A percentile compares a stretch with the other conserved stretches of the same genome.
These are phyloP conservation scores for Pseudopleuronectes americanus DNA, from an alignment of 2,797 vertebrate genomes.

Conservation along the genomic window DNA sequence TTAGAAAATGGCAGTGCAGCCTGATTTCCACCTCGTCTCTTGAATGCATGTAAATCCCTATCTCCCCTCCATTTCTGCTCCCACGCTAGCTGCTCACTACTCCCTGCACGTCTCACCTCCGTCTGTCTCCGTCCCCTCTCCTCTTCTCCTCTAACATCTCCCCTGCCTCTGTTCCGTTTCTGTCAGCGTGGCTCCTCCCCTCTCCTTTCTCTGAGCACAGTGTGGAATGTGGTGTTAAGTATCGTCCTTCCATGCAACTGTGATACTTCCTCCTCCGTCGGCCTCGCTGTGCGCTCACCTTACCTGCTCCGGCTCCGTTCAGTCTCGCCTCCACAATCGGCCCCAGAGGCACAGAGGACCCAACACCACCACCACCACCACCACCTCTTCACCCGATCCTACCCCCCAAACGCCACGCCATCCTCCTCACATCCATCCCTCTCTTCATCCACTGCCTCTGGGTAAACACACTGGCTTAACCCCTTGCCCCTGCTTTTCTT, in stretches of 20 bases:
- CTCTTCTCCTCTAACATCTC: slow-evolving; percentile 40
- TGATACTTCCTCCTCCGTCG: slow-evolving; percentile 78
- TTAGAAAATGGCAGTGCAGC: not conserved
- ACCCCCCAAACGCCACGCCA: slow-evolving; percentile 6
- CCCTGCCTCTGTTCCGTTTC: slow-evolving; percentile 39
- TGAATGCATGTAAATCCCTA: slow-evolving; percentile 8
- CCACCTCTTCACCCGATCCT: slow-evolving; percentile 9
- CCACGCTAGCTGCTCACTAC: slow-evolving; percentile 46
- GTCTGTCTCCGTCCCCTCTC: slow-evolving; percentile 36
- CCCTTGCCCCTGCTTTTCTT: slow-evolving; percentile 42
- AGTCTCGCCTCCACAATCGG: slow-evolving; percentile 84
- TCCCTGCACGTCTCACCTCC: slow-evolving; percentile 52
- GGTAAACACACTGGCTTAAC: slow-evolving; percentile 57
- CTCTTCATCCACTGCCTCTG: slow-evolving; percentile 50
- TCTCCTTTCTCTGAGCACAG: slow-evolving; percentile 60
- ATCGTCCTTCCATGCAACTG: slow-evolving; percentile 75
- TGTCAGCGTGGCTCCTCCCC: slow-evolving; percentile 49
- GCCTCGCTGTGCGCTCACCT: slow-evolving; percentile 77
- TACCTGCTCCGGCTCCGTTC: slow-evolving; percentile 85
- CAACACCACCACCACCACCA: slow-evolving; percentile 2
- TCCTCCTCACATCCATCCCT: slow-evolving; percentile 52
- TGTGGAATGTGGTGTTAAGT: slow-evolving; percentile 82
- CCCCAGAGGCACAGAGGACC: slow-evolving; percentile 62
- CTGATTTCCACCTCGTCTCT: slow-evolving; percentile 12
- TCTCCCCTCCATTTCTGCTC: slow-evolving; percentile 17